A percentile compares a stretch with the other conserved stretches of the same genome.
phyloP scores from a whole-genome alignment of 1,140 invertebrate species.

The Trichonephila clavipes region DNA sequence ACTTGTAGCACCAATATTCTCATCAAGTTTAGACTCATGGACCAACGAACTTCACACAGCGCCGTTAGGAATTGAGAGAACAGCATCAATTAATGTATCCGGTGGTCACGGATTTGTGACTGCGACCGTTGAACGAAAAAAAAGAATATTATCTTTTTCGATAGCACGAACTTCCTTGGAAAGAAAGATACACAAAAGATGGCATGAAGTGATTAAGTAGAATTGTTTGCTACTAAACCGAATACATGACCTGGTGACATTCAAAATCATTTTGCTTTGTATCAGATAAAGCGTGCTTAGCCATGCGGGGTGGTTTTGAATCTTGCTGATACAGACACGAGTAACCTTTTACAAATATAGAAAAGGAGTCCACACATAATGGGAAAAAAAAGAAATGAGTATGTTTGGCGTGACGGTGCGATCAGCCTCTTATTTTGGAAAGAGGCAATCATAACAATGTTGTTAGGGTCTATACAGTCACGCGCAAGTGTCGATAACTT shows the following conservation, averaged over 20 bases:
- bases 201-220: background rate
- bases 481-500: no score
- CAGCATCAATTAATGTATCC: conserved; percentile 61
- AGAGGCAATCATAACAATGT: no score
- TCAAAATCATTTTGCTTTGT: background rate
- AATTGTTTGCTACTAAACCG: background rate
- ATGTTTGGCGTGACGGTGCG: no score
- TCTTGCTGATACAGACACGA: background rate
- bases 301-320: background rate
- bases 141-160: background rate
- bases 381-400: background rate
- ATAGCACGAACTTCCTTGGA: background rate
- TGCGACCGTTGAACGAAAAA: conserved; percentile 49
- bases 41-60: background rate
- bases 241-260: conserved; percentile 31
- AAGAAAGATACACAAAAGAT: background rate
- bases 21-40: background rate
- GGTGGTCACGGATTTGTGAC: conserved; percentile 52
- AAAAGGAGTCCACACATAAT: background rate
- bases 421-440: no score
- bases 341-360: background rate
- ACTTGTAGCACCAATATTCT: background rate
- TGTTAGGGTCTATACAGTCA: no score
- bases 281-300: background rate
- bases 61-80: background rate